Percentiles rank a stretch among this genome's conserved stretches.
These are phyloP conservation scores for Parapristionchus giblindavisi DNA, from an alignment of 2,888 invertebrate species.

Conservation along the genomic window DNA sequence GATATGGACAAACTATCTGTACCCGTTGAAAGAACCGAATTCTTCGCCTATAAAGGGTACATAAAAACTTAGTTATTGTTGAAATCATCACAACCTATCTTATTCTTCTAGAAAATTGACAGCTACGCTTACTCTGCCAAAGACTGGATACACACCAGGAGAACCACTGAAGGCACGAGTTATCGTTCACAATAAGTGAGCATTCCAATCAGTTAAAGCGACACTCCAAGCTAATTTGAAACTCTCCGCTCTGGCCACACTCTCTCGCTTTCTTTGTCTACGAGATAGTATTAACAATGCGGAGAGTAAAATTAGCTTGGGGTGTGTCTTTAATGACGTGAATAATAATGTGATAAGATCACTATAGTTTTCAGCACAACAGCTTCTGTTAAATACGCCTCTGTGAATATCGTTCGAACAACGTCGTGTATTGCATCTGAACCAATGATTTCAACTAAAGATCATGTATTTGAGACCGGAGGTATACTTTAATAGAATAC, in stretches of 20 bases:
- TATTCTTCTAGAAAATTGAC: neutral
- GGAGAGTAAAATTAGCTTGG: no score
- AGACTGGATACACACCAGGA: constrained; percentile 24
- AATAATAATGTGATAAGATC: neutral
- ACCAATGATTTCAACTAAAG: neutral
- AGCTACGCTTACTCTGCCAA: neutral
- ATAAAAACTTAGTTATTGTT: no score
- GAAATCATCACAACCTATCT: neutral
- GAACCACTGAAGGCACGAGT: constrained; percentile 15
- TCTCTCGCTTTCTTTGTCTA: no score
- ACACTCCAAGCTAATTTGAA: no score
- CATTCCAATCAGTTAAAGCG: neutral
- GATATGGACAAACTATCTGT: constrained; percentile 3
- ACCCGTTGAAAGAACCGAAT: no score
- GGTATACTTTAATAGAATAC: neutral
- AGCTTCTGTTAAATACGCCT: constrained; percentile 24
- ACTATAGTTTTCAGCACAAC: neutral
- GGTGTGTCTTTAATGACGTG: neutral
- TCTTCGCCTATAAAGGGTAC: no score
- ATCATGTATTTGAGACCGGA: constrained; percentile 1
- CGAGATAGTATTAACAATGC: no score
- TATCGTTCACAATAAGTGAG: constrained; percentile 7
- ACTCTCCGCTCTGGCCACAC: no score
- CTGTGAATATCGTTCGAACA: constrained; percentile 6
- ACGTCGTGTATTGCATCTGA: neutral